These are phyloP conservation scores for Chaenogobius annularis DNA, from an alignment of 2,113 vertebrate genomes.

Conservation along the genomic window DNA sequence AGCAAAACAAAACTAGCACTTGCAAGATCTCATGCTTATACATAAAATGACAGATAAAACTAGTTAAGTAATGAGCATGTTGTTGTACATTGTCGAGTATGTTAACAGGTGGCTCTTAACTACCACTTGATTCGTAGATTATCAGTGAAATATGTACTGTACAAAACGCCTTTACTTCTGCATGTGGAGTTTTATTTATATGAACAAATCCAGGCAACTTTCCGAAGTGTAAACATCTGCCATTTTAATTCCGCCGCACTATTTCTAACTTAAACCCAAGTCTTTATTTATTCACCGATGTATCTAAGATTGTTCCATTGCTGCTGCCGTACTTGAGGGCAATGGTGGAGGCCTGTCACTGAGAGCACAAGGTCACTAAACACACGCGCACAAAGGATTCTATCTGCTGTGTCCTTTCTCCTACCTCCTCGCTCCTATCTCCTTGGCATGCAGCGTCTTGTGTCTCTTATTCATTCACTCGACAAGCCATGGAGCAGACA, in stretches of 20 bases:
- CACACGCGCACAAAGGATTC: constrained; percentile 64
- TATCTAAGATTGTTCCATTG: constrained; percentile 68
- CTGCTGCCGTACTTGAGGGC: constrained; percentile 63
- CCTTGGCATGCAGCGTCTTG: constrained; percentile 26
- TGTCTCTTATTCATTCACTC: constrained; percentile 56
- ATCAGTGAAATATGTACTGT: neutral
- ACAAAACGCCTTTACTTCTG: neutral
- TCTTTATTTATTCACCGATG: constrained; percentile 54
- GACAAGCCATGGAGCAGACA: constrained; percentile 51
- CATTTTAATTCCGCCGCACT: neutral
- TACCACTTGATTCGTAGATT: neutral
- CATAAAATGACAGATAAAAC: neutral
- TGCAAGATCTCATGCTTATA: neutral
- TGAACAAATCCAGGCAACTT: neutral
- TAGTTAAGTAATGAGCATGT: neutral
- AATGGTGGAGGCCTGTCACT: constrained; percentile 65
- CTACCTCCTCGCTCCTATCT: constrained; percentile 28
- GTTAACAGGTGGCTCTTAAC: neutral
- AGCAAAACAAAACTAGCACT: neutral
- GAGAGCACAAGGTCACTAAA: constrained; percentile 70
- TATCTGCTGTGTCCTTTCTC: constrained; percentile 47
- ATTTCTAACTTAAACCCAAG: constrained; percentile 40
- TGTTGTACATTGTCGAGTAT: neutral
- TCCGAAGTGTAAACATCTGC: neutral
- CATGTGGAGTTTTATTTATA: neutral